Evolutionary conservation across 2,113 vertebrate species (phyloP), one percentile per base, ranked within the genome.

Genomic region (Tragulus kanchil): DNA sequence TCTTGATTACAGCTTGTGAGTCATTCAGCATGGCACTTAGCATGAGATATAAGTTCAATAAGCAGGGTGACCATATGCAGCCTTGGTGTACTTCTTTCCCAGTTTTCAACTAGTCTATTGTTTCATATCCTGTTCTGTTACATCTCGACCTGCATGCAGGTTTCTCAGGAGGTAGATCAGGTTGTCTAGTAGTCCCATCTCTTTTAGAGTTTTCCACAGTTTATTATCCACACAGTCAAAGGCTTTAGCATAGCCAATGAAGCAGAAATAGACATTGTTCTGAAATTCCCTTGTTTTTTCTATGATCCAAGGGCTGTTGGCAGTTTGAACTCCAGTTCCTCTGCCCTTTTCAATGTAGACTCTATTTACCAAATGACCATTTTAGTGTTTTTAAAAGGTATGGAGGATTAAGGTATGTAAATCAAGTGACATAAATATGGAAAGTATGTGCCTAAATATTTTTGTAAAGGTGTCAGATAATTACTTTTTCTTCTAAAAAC

Each of bases 401-500:
- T 12, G 92, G 95, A 97, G 96, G 92, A 97, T 98, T 95, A 91
- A 59, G 79, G n/a, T 96, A 91, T 94, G 75, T 97, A 97, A 83
- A 93, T 97, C 97, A 97, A 93, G 45, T 65, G 89, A 98, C 11
- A 97, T 94, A 94, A 96, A 93, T 89, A 97, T 85, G 54, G 96
- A 87, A 97, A 98, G 98, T 78, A 90, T 97, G 98, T 98, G 98
- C 98, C 98, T 98, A 83, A 98, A 97, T 98, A 98, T 98, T 99
- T 99, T 99, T 99, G 97, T 99, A 99, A 97, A 93, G 78, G 96
- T 98, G 96, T 98, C 79, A 62, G 99, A 98, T 99, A 99, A 99
- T 99, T 95, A 96, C 92, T 90, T 97, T 79, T 97, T 96, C 90
- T 82, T 97, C 90, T 36, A 36, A 36, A 73, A 45, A 73, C 23